Base-by-base conservation (phyloP, 2,888 invertebrate genomes). In the Mystacides longicornis region DNA sequence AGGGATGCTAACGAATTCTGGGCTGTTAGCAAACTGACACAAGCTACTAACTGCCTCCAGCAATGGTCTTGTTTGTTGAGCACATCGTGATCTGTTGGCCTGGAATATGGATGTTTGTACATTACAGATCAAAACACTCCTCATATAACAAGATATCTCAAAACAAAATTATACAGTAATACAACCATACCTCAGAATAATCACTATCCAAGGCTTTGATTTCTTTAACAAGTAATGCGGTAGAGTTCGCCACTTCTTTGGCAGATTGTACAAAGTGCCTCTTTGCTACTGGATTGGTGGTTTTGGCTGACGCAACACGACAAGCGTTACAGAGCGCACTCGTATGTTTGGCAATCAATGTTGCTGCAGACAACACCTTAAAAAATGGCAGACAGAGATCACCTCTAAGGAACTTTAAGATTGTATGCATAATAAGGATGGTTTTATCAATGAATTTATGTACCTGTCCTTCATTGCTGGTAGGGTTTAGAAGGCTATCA, bases 251-350 rank as follows among this genome's bases (percentile, higher is more conserved):
- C 1, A 99, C 94, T 66, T 97, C 95, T 70, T 96, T 95, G 53
- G 98, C 98, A 62, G 93, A 90, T 69, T 97, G 94, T 53, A 99
- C 96, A 71, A 99, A 97, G 71, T 96, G 96, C 27, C 95, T 76
- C 74, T 97, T 97, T 54, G 94, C 94, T 2, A 89, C 89, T 0
- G 95, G 91, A 71, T 93, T 93, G 56, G 80, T 82, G 1, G 94
- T 93, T 67, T 89, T 89, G 61, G 90, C 89, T 23, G 95, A 95
- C 0, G 98, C 97, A 52, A 87, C 82, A 23, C 97, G 83, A 68
- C 98, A 98, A 37, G 95, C 90, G 68, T 95, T 96, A 72, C 98
- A 98, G 51, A 99, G 78, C 5, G 93, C 87, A 61, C 93, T 92
- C 0, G 98, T 97, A 74, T 98, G 94, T 69, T 94, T 95, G 14